Conservation (phyloP, 2,888 invertebrate genomes). For the Leptinotarsa rubiginosa region DNA sequence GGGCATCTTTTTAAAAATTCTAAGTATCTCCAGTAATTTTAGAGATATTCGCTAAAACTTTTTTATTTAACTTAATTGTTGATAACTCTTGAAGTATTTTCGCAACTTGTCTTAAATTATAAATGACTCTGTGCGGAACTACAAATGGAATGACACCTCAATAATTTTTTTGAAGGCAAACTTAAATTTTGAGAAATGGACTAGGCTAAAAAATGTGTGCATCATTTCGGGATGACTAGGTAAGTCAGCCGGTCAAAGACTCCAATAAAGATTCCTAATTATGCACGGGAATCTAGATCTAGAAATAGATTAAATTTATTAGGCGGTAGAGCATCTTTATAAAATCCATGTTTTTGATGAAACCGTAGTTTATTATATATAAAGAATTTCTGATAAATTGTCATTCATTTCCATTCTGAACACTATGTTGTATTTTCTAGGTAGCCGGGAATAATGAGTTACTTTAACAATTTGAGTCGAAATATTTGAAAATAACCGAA, state of each 20-base stretch:
- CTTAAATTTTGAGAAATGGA: too few relatives aligned
- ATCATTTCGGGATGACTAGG: constrained; percentile 17
- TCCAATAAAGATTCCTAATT: constrained; percentile 21
- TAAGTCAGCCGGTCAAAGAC: constrained; percentile 25
- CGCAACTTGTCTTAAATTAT: too few relatives aligned
- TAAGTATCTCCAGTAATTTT: too few relatives aligned
- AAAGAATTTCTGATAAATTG: neutral
- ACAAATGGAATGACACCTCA: too few relatives aligned
- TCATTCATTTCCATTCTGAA: neutral
- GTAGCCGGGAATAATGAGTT: neutral
- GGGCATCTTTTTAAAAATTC: too few relatives aligned
- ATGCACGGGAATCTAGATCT: constrained; percentile 19
- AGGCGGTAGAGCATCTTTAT: neutral
- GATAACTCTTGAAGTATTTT: too few relatives aligned
- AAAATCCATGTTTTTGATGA: constrained; percentile 1
- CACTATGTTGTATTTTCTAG: neutral
- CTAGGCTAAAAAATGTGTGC: neutral
- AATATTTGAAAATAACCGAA: too few relatives aligned
- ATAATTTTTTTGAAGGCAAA: too few relatives aligned
- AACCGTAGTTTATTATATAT: neutral
- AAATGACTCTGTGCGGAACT: too few relatives aligned
- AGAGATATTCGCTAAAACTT: too few relatives aligned
- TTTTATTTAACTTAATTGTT: too few relatives aligned
- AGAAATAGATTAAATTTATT: constrained; percentile 29
- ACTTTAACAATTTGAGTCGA: too few relatives aligned